Percentiles rank a stretch among this genome's conserved stretches.
Evolutionary conservation across 2,888 invertebrate species (phyloP).

Genomic region (Tetramorium bicarinatum): DNA sequence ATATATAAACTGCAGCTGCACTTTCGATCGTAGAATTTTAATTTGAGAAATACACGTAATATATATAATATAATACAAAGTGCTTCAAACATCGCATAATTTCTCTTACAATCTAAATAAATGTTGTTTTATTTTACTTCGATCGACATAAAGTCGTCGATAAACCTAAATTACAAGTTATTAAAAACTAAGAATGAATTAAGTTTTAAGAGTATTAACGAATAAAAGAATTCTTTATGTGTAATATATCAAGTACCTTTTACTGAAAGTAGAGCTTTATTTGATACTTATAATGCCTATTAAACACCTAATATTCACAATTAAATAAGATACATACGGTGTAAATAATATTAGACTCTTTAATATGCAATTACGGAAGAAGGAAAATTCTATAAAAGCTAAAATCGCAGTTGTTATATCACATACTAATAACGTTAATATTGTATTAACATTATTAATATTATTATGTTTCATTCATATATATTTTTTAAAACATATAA

Average conservation of each 20-base stretch:
- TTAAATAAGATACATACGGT: slow-evolving; percentile 17
- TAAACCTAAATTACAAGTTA: slow-evolving; percentile 3
- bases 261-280: slow-evolving; percentile 27
- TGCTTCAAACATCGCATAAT: slow-evolving; percentile 13
- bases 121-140: background rate
- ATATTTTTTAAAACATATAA: slow-evolving; percentile 7
- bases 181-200: slow-evolving; percentile 14
- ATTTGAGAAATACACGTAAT: slow-evolving; percentile 9
- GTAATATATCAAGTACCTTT: slow-evolving; percentile 21
- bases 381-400: slow-evolving; percentile 1
- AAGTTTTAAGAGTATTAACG: slow-evolving; percentile 19
- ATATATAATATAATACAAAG: slow-evolving; percentile 19
- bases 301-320: slow-evolving; percentile 36
- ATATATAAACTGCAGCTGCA: slow-evolving; percentile 28
- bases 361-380: slow-evolving; percentile 35
- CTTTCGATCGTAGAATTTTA: slow-evolving; percentile 28
- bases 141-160: background rate
- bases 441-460: background rate
- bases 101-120: slow-evolving; percentile 12
- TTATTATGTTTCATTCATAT: slow-evolving; percentile 3
- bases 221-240: slow-evolving; percentile 28
- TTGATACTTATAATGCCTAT: slow-evolving; percentile 7
- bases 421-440: background rate
- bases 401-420: slow-evolving; percentile 9
- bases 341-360: slow-evolving; percentile 2